Percentiles rank a stretch among this genome's conserved stretches.
These are phyloP conservation scores for Watsonalla cultraria DNA, from an alignment of 2,888 invertebrate genomes.

Conservation along the genomic window DNA sequence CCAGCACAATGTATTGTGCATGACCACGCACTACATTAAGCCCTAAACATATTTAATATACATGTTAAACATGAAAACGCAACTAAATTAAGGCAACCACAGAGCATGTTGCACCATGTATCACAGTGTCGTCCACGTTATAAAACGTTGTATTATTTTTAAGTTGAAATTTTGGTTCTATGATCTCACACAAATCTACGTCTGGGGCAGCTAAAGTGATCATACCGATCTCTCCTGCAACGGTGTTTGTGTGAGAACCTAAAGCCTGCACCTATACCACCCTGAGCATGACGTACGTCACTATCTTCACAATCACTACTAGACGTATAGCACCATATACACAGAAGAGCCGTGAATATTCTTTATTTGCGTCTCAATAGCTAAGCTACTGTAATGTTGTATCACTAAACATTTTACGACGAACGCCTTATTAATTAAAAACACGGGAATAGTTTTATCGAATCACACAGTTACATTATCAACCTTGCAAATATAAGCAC, in stretches of 20 bases:
- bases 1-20: constrained; percentile 47
- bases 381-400: constrained; percentile 5
- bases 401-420: no score
- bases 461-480: no score
- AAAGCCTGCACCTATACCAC: constrained; percentile 74
- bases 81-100: constrained; percentile 51
- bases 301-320: constrained; percentile 41
- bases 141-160: constrained; percentile 53
- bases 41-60: constrained; percentile 7
- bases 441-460: no score
- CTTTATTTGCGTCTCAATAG: constrained; percentile 19
- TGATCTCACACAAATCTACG: constrained; percentile 47
- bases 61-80: constrained; percentile 19
- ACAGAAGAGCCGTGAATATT: constrained; percentile 33
- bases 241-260: constrained; percentile 53
- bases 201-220: constrained; percentile 1
- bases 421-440: no score
- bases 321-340: constrained; percentile 43
- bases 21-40: constrained; percentile 35
- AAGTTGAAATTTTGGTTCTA: constrained; percentile 41
- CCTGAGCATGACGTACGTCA: constrained; percentile 59
- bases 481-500: no score
- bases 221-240: constrained; percentile 2
- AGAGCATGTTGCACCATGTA: constrained; percentile 73
- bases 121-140: constrained; percentile 58